A percentile compares a stretch with the other conserved stretches of the same genome.
Evolutionary conservation across 2,113 vertebrate genomes (phyloP).

Genomic region (Solenodon paradoxus): DNA sequence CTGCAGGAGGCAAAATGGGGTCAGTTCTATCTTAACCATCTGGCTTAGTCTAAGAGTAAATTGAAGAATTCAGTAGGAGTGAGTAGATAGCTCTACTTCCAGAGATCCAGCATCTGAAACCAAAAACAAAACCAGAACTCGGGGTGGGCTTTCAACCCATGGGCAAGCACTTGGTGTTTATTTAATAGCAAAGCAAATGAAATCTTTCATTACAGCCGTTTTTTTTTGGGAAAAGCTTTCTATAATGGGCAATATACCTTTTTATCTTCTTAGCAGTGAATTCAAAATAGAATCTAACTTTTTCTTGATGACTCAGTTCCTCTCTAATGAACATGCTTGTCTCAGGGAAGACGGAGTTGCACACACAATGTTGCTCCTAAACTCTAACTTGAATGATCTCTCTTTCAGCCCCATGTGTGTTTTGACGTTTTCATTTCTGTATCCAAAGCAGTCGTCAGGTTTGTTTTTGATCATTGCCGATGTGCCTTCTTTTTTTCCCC

Average conservation of each 20-base stretch:
- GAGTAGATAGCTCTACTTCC: not conserved
- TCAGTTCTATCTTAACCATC: not conserved
- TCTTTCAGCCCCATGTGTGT: not conserved
- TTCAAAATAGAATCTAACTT: not conserved
- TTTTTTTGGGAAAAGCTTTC: not conserved
- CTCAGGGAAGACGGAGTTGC: not conserved
- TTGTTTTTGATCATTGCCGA: not conserved
- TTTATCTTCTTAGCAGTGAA: not conserved
- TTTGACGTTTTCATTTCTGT: not conserved
- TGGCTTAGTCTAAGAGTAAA: not conserved
- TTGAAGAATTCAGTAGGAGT: not conserved
- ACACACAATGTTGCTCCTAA: not conserved
- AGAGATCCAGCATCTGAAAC: not conserved
- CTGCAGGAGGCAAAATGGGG: fast-evolving
- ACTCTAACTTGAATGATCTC: not conserved
- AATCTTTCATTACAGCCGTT: not conserved
- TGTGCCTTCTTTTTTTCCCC: not conserved
- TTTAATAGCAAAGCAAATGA: not conserved
- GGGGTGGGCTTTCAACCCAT: not conserved
- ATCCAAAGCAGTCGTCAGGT: not conserved
- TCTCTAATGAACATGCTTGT: not conserved
- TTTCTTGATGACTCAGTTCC: not conserved
- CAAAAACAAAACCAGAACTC: conserved; percentile 7
- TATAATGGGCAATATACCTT: not conserved
- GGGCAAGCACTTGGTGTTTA: not conserved